Evolutionary conservation across 2,113 vertebrate genomes (phyloP).

Genomic region (Hipposideros armiger): DNA sequence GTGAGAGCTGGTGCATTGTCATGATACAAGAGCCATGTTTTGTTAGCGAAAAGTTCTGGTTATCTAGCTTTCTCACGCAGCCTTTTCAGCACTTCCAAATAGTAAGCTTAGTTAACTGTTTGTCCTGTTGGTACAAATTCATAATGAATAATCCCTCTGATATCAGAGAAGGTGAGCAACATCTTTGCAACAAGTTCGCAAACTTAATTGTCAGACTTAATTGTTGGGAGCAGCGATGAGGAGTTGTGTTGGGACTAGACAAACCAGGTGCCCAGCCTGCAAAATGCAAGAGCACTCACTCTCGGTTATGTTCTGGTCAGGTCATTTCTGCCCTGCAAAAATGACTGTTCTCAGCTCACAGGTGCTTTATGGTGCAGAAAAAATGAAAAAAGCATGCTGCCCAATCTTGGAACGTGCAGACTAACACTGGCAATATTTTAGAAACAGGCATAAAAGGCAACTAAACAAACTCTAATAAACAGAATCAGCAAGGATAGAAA

Average conservation of each 20-base stretch:
- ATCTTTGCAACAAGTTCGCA: no score
- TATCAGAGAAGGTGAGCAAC: no score
- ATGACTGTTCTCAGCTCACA: rapidly evolving
- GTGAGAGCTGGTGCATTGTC: no score
- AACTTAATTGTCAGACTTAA: no score
- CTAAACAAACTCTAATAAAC: neutral
- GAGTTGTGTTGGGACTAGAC: neutral
- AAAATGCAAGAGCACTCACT: neutral
- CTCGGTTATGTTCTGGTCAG: rapidly evolving
- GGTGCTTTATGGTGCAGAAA: rapidly evolving
- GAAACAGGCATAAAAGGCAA: neutral
- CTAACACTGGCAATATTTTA: neutral
- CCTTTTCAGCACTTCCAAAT: no score
- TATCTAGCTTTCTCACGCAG: no score
- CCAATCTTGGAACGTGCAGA: neutral
- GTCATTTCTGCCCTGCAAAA: rapidly evolving
- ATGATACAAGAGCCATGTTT: no score
- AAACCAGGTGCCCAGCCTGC: neutral
- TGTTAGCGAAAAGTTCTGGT: no score
- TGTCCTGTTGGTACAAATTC: no score
- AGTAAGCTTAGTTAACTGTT: no score
- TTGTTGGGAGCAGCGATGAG: no score
- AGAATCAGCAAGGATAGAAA: neutral
- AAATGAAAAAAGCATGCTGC: neutral
- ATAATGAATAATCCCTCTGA: no score